A percentile compares a stretch with the other conserved stretches of the same genome.
These are phyloP conservation scores for Drosophila seguyi DNA, from an alignment of 1,140 invertebrate genomes.

Conservation along the genomic window DNA sequence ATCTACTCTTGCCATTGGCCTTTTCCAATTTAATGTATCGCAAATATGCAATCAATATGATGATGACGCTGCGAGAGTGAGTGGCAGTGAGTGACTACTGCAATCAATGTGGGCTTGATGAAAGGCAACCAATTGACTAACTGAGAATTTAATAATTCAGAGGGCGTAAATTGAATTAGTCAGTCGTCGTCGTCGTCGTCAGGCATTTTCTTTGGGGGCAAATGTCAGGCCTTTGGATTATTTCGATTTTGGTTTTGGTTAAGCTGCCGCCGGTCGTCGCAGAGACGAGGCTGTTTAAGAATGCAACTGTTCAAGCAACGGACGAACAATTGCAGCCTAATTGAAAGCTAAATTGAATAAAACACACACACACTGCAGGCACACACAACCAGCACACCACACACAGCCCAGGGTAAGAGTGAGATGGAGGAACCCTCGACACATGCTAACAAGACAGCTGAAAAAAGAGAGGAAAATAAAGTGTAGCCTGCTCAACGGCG, in stretches of 20 bases:
- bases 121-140: constrained; percentile 16
- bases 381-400: not conserved
- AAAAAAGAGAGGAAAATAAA: constrained; percentile 58
- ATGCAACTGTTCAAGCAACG: constrained; percentile 69
- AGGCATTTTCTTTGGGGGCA: constrained; percentile 32
- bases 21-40: constrained; percentile 83
- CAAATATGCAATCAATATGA: constrained; percentile 84
- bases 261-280: constrained; percentile 18
- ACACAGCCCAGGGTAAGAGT: not conserved
- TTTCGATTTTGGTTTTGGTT: constrained; percentile 53
- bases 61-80: constrained; percentile 55
- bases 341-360: constrained; percentile 84
- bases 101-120: constrained; percentile 30
- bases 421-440: constrained; percentile 24
- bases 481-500: constrained; percentile 71
- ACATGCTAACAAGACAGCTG: constrained; percentile 74
- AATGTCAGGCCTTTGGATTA: constrained; percentile 43
- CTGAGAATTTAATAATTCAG: constrained; percentile 42
- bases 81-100: constrained; percentile 57
- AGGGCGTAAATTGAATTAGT: constrained; percentile 52
- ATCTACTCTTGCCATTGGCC: constrained; percentile 35
- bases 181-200: constrained; percentile 3
- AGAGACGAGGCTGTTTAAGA: constrained; percentile 61
- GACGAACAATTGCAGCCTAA: constrained; percentile 83
- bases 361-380: constrained; percentile 40